Evolutionary conservation across 2,888 invertebrate species (phyloP).

Genomic region (Cancer borealis): DNA sequence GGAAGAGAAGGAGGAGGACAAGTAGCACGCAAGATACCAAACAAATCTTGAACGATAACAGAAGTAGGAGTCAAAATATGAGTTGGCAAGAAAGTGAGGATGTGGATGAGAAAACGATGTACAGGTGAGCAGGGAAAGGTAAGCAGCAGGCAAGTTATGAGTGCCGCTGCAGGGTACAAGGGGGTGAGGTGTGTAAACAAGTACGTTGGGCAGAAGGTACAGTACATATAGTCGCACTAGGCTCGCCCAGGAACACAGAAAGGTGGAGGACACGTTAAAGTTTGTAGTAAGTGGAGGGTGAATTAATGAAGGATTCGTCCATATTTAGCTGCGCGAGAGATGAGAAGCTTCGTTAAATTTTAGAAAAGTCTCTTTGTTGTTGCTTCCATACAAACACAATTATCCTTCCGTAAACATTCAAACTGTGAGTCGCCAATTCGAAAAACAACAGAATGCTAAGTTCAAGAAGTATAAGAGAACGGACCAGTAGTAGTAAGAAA

Average conservation of each 20-base stretch:
- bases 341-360: conserved; percentile 35
- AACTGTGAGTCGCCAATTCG: neutral
- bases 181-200: neutral
- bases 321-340: neutral
- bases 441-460: neutral
- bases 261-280: neutral
- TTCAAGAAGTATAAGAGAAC: neutral
- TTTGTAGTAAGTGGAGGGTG: neutral
- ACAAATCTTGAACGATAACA: neutral
- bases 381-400: conserved; percentile 7
- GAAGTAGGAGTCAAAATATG: neutral
- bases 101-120: neutral
- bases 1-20: neutral
- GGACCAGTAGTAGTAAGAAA: neutral
- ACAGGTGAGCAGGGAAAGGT: neutral
- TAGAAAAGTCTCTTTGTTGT: conserved; percentile 14
- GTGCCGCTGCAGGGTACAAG: neutral
- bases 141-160: conserved; percentile 15
- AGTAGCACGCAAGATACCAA: neutral
- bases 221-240: neutral
- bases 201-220: neutral
- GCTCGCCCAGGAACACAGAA: neutral
- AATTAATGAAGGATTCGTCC: conserved; percentile 41
- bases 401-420: conserved; percentile 15
- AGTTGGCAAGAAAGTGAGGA: neutral